Conservation (phyloP, 2,888 invertebrate species). For the Cryptus armator region DNA sequence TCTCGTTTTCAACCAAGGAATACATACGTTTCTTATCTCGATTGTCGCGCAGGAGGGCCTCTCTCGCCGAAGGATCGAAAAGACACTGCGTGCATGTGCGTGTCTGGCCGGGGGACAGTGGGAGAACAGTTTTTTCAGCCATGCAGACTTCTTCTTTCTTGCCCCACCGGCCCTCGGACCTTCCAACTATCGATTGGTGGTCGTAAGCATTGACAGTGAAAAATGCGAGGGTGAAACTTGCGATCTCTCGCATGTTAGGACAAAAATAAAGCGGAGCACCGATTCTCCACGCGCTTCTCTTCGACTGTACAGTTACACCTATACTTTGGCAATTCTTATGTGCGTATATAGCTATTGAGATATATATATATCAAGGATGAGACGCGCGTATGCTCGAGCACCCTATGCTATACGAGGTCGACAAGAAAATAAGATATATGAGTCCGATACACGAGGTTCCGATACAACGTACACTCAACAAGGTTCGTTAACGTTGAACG, state of each 20-base stretch:
- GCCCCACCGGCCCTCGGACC: neutral
- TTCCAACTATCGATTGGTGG: conserved; percentile 63
- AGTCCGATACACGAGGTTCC: conserved; percentile 70
- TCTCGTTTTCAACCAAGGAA: conserved; percentile 50
- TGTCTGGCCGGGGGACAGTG: conserved; percentile 4
- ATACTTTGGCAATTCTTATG: conserved; percentile 20
- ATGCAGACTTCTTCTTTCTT: conserved; percentile 1
- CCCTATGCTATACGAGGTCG: conserved; percentile 41
- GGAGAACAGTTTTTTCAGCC: conserved; percentile 33
- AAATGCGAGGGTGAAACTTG: conserved; percentile 66
- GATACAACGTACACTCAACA: no score
- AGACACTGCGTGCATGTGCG: conserved; percentile 27
- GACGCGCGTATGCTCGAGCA: neutral
- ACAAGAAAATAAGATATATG: conserved; percentile 77
- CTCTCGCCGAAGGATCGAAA: conserved; percentile 30
- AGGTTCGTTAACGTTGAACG: conserved; percentile 69
- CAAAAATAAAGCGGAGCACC: conserved; percentile 56
- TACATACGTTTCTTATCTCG: conserved; percentile 58
- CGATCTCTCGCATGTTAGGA: conserved; percentile 63
- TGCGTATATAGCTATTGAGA: conserved; percentile 3
- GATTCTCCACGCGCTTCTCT: conserved; percentile 28
- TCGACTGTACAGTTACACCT: conserved; percentile 15
- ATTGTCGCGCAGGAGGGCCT: conserved; percentile 56
- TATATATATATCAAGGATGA: neutral
- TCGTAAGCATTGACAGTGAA: conserved; percentile 69